Evolutionary conservation across 2,113 vertebrate species (phyloP).

Genomic region (Erythrocercus mccallii): DNA sequence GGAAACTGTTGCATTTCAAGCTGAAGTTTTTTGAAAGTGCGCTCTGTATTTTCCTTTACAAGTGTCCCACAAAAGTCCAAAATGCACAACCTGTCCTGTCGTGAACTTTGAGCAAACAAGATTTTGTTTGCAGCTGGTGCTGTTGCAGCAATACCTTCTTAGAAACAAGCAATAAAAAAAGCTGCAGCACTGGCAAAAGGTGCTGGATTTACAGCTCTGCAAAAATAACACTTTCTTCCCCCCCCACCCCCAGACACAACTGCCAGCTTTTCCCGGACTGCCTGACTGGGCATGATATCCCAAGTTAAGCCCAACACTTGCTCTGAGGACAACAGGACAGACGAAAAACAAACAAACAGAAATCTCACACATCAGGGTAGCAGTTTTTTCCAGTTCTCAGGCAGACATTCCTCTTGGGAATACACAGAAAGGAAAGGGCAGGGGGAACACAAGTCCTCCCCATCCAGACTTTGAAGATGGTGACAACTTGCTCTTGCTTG

Average conservation of each 20-base stretch:
- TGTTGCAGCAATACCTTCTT: slow-evolving; percentile 24
- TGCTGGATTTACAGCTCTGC: slow-evolving; percentile 16
- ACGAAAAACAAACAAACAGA: neutral
- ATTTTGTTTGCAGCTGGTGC: neutral
- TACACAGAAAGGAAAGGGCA: neutral
- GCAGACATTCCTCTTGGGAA: neutral
- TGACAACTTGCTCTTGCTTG: neutral
- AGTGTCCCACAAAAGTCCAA: neutral
- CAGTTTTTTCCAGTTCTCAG: neutral
- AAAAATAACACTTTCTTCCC: neutral
- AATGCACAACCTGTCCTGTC: neutral
- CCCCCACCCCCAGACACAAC: neutral
- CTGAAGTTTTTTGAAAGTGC: neutral
- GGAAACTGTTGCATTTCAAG: slow-evolving; percentile 60
- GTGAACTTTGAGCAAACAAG: neutral
- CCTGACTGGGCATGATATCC: neutral
- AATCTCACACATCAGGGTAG: neutral
- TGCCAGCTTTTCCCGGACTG: slow-evolving; percentile 9
- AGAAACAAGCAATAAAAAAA: slow-evolving; percentile 8
- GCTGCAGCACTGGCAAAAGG: slow-evolving; percentile 8
- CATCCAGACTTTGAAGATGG: neutral
- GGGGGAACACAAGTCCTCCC: neutral
- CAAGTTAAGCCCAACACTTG: neutral
- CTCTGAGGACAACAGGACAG: neutral
- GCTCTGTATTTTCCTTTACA: neutral